These are phyloP conservation scores for Pandemis corylana DNA, from an alignment of 2,888 invertebrate species.

Conservation along the genomic window DNA sequence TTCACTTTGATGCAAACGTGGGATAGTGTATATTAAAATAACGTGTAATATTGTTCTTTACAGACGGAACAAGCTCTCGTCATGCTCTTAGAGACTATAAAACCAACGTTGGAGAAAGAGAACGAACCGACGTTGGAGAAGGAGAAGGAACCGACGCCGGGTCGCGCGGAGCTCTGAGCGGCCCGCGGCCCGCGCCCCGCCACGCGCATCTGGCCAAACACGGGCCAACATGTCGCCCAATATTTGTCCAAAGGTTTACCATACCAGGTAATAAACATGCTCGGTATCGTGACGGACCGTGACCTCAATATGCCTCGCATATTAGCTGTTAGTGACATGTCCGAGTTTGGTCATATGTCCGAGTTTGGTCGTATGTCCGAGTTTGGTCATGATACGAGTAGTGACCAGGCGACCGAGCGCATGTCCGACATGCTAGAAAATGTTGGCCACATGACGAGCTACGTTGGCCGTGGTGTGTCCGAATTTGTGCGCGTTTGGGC, in stretches of 20 bases:
- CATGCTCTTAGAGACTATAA: constrained; percentile 87
- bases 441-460: not conserved
- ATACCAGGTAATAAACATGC: not conserved
- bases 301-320: not conserved
- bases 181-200: not conserved
- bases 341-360: not conserved
- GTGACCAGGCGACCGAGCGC: not conserved
- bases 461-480: not conserved
- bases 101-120: constrained; percentile 72
- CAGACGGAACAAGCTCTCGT: constrained; percentile 92
- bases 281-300: not conserved
- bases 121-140: constrained; percentile 61
- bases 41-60: not conserved
- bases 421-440: constrained; percentile 2
- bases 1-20: too few species aligned
- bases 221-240: not conserved
- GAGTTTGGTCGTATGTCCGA: not conserved
- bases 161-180: constrained; percentile 61
- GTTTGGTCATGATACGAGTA: not conserved
- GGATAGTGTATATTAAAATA: not conserved
- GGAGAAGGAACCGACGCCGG: constrained; percentile 49
- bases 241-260: not conserved
- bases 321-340: not conserved
- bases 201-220: not conserved
- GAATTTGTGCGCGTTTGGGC: constrained; percentile 1